Base-by-base conservation (phyloP, 2,113 vertebrate species). In the Drymodes brunneopygia region DNA sequence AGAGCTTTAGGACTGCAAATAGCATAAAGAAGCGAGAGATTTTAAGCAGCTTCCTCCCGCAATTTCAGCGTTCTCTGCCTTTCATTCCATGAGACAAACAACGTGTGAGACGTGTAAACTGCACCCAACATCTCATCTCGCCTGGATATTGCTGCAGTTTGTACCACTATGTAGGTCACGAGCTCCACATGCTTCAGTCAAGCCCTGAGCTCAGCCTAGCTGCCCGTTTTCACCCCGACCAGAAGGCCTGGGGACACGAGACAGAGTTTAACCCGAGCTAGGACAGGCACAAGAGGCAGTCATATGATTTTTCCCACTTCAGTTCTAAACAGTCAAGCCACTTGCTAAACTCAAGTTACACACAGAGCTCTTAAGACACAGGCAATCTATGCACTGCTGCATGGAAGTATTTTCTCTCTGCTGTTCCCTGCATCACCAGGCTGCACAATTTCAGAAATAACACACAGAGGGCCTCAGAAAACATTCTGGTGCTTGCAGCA, bases 181-280 rank as follows among this genome's bases (percentile, higher is more conserved):
- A 97, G 86, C 73, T 88, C 57, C 64, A 89, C 79, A 54, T 2
- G 47, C 86, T 81, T 77, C 92, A 81, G 9, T 35, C 57, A 16
- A 72, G 79, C 31, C 66, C 70, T 29, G 14, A 9, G 42, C 86
- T 80, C 64, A 61, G 71, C 81, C 57, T 64, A 33, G 38, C 27
- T 56, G 53, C 53, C 44, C 48, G 14, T 69, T 44, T 47, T 27
- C 57, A 23, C 5, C 25, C 35, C 2, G 9, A 29, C 31, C 65
- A 84, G 7, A 44, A 72, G 66, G 88, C 74, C 58, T 83, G 47
- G 35, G 78, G 80, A 74, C 15, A 71, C 0, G 0, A 82, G 25
- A 31, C 53, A 40, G 29, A 90, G 40, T 79, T 90, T 74, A 90
- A 82, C n/a, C 27, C 24, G 19, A 77, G 64, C 51, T 7, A 12